Evolutionary conservation across 2,888 invertebrate genomes (phyloP).

Genomic region (Trichogramma evanescens): DNA sequence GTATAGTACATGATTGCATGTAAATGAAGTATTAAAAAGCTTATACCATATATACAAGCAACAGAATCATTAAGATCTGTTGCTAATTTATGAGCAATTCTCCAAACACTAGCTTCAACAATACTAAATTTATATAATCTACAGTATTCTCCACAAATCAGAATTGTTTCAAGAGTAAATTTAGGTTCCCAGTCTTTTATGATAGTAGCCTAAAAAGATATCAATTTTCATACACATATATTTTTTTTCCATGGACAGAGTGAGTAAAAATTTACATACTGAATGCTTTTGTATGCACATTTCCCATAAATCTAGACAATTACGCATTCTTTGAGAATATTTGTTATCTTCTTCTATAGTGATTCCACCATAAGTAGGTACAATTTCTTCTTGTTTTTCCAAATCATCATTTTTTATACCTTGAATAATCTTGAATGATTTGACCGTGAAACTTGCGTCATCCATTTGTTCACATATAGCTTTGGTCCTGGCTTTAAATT

Average conservation of each 20-base stretch:
- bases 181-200: slow-evolving; percentile 28
- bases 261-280: slow-evolving; percentile 26
- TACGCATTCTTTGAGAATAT: slow-evolving; percentile 25
- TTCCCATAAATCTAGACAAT: slow-evolving; percentile 32
- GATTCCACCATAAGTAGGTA: slow-evolving; percentile 38
- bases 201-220: slow-evolving; percentile 25
- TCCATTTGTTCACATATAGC: slow-evolving; percentile 16
- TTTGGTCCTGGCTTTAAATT: slow-evolving; percentile 23
- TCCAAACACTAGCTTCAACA: slow-evolving; percentile 36
- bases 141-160: slow-evolving; percentile 38
- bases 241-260: not conserved
- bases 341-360: slow-evolving; percentile 33
- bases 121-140: slow-evolving; percentile 34
- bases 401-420: slow-evolving; percentile 9
- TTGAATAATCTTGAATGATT: slow-evolving; percentile 13
- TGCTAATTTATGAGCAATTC: slow-evolving; percentile 35
- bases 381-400: slow-evolving; percentile 26
- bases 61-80: slow-evolving; percentile 26
- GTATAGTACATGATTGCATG: too few relatives aligned
- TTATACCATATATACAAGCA: slow-evolving; percentile 32
- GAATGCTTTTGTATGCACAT: slow-evolving; percentile 24
- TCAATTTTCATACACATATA: not conserved
- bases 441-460: slow-evolving; percentile 16
- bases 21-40: too few relatives aligned
- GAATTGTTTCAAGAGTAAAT: slow-evolving; percentile 29